These are phyloP conservation scores for Drosophila insularis DNA, from an alignment of 1,140 invertebrate species.

Conservation along the genomic window DNA sequence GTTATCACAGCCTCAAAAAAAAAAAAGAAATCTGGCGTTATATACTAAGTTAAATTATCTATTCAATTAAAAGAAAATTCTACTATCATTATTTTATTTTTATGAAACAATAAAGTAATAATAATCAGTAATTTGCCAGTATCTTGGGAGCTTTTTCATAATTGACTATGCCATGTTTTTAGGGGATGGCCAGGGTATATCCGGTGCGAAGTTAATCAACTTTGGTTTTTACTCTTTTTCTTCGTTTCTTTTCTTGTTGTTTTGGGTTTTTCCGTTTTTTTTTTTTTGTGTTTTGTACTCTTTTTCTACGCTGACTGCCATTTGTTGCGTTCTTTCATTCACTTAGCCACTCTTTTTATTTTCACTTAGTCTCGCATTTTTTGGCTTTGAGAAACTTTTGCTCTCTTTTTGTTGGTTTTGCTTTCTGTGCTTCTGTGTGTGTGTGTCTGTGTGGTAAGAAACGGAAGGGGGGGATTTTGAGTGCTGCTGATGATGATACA, in stretches of 20 bases:
- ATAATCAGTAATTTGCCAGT: no score
- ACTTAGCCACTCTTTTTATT: slow-evolving; percentile 33
- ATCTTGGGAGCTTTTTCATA: no score
- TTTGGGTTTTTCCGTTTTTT: slow-evolving; percentile 5
- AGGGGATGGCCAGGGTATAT: background rate
- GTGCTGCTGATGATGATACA: background rate
- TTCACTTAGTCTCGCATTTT: slow-evolving; percentile 20
- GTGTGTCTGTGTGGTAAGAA: background rate
- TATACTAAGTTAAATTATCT: no score
- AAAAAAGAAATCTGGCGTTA: no score
- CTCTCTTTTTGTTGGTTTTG: background rate
- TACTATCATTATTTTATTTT: no score
- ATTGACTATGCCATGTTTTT: no score
- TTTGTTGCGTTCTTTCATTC: slow-evolving; percentile 41
- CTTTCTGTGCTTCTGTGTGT: background rate
- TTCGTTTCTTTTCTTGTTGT: slow-evolving; percentile 11
- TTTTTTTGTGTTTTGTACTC: slow-evolving; percentile 16
- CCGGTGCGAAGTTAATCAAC: background rate
- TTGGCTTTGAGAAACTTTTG: slow-evolving; percentile 12
- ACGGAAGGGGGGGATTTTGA: background rate
- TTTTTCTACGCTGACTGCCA: slow-evolving; percentile 9
- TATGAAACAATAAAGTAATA: no score
- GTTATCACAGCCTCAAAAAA: no score
- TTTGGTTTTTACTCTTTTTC: background rate
- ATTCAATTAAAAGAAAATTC: no score